Conservation (phyloP, 1,140 invertebrate genomes). For the Trichomalopsis sarcophagae region DNA sequence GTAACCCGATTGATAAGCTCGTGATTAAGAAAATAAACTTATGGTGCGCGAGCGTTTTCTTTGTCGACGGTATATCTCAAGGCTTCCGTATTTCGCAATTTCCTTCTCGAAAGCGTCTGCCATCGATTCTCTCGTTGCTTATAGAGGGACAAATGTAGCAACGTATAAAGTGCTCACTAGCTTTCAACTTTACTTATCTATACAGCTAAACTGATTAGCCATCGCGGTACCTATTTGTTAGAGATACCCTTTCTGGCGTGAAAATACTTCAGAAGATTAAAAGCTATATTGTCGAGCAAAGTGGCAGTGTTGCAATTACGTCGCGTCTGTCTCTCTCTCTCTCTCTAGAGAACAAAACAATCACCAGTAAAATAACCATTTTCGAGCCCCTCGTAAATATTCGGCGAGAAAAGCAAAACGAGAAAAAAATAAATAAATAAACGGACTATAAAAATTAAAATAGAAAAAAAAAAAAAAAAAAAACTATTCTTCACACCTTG, state of each 20-base stretch:
- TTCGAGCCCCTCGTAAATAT: background rate
- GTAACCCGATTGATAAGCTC: background rate
- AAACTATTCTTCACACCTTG: background rate
- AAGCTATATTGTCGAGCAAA: background rate
- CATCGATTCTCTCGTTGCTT: no score
- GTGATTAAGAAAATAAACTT: background rate
- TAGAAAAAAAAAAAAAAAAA: background rate
- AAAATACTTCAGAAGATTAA: background rate
- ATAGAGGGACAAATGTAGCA: no score
- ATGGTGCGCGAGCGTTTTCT: background rate
- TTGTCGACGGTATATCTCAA: background rate
- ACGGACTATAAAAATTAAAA: background rate
- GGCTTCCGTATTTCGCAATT: background rate
- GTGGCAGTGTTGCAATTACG: background rate
- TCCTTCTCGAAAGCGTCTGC: background rate
- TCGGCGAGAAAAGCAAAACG: background rate
- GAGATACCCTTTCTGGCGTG: no score
- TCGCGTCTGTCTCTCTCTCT: no score
- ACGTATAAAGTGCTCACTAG: no score
- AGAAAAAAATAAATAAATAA: no score
- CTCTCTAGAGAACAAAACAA: background rate
- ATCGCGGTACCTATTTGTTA: background rate
- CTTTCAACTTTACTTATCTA: no score
- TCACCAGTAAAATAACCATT: background rate
- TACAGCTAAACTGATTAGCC: background rate